Base-by-base conservation (phyloP, 2,797 vertebrate species). In the Chelonia mydas region DNA sequence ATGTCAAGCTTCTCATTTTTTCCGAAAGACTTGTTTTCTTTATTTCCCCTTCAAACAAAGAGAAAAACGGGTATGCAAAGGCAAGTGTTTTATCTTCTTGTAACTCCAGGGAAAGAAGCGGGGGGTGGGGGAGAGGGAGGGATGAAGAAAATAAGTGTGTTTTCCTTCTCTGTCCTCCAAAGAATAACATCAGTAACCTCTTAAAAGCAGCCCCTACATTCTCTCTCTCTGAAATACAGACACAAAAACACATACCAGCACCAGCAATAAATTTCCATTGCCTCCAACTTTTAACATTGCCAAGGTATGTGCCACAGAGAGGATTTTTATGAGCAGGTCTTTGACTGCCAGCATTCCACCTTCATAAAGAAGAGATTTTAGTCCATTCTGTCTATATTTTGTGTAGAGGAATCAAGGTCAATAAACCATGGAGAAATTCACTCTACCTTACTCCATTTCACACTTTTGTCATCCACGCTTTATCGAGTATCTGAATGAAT, bases 351-450 rank as follows among this genome's bases (percentile, higher is more conserved):
- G 97, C 93, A 98, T 97, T 97, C 92, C 23, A 90, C 97, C 96
- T 98, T 98, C 97, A 98, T 98, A 98, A 98, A 98, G 97, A 97
- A 98, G 97, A 98, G 97, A 98, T 98, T 98, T 98, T 95, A 98
- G 96, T 97, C 97, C 96, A 95, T 98, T 97, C 98, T 97, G 96
- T 98, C 98, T 98, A 97, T 98, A 98, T 98, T 98, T 98, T 98
- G 98, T 97, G 97, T 97, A 96, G 96, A 97, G 95, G 96, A 98
- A 98, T 98, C 98, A 97, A 98, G 97, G 98, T 98, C 98, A 98
- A 98, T 98, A 98, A 98, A 98, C 91, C 98, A 98, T 97, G 97
- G 97, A 98, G 97, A 98, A 97, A 97, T 97, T 97, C 98, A 97
- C 96, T 97, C 97, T 97, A 96, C 97, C 97, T 98, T 97, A 98